These are phyloP conservation scores for Microcebus murinus DNA, from an alignment of 2,113 vertebrate species.

Conservation along the genomic window DNA sequence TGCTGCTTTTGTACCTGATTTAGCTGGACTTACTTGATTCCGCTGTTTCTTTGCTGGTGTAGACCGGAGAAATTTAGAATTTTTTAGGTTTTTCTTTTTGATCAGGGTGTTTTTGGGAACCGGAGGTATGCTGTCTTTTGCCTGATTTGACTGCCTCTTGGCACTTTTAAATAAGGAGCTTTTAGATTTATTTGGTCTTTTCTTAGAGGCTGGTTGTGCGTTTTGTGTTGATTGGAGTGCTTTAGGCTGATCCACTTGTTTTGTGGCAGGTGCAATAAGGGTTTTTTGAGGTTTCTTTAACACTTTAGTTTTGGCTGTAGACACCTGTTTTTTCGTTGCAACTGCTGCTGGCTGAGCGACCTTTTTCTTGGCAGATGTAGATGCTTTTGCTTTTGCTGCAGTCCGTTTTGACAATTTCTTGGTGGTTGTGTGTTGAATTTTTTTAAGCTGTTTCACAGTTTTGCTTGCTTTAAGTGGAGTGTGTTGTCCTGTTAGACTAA, in stretches of 20 bases:
- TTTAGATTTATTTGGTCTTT: not conserved
- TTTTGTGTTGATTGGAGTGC: not conserved
- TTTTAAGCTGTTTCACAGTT: not conserved
- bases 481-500: not conserved
- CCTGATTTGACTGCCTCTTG: not conserved
- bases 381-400: not conserved
- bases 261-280: not conserved
- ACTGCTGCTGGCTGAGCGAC: not conserved
- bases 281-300: not conserved
- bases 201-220: not conserved
- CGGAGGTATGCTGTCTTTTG: not conserved
- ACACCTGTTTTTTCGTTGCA: not conserved
- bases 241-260: not conserved
- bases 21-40: not conserved
- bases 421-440: not conserved
- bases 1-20: not conserved
- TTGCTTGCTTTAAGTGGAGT: not conserved
- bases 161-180: not conserved
- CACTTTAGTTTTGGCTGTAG: not conserved
- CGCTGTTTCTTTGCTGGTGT: not conserved
- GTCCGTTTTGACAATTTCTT: constrained; percentile 11
- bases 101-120: not conserved
- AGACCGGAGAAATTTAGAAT: not conserved
- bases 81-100: constrained; percentile 22
- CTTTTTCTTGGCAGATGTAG: not conserved